phyloP scores from a whole-genome alignment of 2,113 vertebrate species.

The Neolamprologus toae region DNA sequence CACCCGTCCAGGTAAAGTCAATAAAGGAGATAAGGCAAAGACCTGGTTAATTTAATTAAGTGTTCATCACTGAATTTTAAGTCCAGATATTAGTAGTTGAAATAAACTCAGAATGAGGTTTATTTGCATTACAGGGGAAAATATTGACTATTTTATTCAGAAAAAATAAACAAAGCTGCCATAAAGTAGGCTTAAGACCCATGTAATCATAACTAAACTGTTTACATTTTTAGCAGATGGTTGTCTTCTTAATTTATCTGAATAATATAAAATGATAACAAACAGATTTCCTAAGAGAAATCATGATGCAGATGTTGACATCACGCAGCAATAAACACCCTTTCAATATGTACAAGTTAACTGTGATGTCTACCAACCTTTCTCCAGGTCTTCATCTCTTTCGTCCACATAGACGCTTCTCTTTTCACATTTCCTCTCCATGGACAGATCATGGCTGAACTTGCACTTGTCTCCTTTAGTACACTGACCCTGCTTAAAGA shows the following conservation, averaged over 20 bases:
- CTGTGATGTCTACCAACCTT: constrained; percentile 68
- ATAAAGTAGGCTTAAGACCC: not conserved
- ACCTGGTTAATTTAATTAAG: rapidly evolving
- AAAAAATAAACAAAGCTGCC: not conserved
- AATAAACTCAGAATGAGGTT: rapidly evolving
- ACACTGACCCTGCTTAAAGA: constrained; percentile 98
- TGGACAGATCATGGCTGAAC: constrained; percentile 92
- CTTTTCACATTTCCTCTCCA: constrained; percentile 97
- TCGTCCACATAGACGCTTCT: constrained; percentile 92
- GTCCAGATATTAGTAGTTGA: not conserved
- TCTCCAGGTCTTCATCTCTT: constrained; percentile 94
- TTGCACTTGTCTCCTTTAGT: constrained; percentile 99
- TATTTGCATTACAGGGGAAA: not conserved
- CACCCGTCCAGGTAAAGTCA: rapidly evolving
- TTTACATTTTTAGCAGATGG: not conserved
- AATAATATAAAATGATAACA: not conserved
- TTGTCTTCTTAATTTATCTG: not conserved
- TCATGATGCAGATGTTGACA: not conserved
- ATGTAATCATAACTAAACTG: not conserved
- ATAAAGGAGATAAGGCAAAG: not conserved
- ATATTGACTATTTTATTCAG: not conserved
- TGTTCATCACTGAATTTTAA: not conserved
- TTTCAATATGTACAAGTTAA: not conserved
- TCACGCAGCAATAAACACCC: rapidly evolving
- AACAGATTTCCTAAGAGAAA: not conserved